These are phyloP conservation scores for Amitus sp. DNA, from an alignment of 2,888 invertebrate genomes.

Conservation along the genomic window DNA sequence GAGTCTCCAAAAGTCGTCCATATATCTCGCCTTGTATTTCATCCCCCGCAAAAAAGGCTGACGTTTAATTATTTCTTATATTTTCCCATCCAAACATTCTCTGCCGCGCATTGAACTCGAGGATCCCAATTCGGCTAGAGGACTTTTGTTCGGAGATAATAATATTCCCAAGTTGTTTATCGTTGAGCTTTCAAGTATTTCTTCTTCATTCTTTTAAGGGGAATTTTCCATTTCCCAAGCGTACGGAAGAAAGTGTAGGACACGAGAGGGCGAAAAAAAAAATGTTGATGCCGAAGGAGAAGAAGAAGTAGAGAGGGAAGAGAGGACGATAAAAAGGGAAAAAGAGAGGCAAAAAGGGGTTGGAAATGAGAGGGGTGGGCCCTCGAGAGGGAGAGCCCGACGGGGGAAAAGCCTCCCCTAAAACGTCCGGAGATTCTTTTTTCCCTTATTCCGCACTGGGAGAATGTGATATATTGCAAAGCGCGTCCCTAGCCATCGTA, in stretches of 20 bases:
- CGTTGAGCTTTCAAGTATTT: neutral
- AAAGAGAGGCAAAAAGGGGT: constrained; percentile 41
- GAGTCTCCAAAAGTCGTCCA: constrained; percentile 5
- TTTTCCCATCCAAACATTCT: constrained; percentile 1
- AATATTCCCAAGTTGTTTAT: neutral
- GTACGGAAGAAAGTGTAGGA: constrained; percentile 30
- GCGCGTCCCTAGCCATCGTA: constrained; percentile 52
- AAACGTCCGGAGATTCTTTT: constrained; percentile 40
- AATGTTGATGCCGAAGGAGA: constrained; percentile 16
- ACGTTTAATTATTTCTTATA: constrained; percentile 9
- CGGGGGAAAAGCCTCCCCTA: constrained; percentile 36
- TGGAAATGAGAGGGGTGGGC: constrained; percentile 33
- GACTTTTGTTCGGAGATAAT: neutral
- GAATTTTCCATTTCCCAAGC: constrained; percentile 24
- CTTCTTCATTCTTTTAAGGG: constrained; percentile 7
- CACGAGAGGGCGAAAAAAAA: constrained; percentile 35
- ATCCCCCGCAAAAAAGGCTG: constrained; percentile 7
- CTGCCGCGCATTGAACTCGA: too few relatives aligned
- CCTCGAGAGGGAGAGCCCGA: constrained; percentile 32
- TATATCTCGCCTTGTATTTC: constrained; percentile 12
- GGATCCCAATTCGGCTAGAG: too few relatives aligned
- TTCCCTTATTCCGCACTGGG: constrained; percentile 44
- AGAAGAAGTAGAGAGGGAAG: constrained; percentile 25
- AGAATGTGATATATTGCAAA: constrained; percentile 60
- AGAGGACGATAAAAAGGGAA: constrained; percentile 35